Evolutionary conservation across 2,888 invertebrate genomes (phyloP).

Genomic region (Erebia aethiops): DNA sequence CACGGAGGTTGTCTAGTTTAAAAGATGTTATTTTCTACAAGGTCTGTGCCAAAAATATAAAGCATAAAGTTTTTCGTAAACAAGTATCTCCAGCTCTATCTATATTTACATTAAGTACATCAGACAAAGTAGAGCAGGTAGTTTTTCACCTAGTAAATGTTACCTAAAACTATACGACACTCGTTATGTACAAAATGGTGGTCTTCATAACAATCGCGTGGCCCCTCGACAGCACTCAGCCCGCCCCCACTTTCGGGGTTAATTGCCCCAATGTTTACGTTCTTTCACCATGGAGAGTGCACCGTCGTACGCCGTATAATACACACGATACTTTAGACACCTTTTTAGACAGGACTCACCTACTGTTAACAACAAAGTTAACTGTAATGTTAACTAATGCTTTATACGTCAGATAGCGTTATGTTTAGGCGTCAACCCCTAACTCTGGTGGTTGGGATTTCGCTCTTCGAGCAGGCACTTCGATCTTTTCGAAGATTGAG

Average conservation of each 20-base stretch:
- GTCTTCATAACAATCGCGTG: constrained; percentile 8
- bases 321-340: too few relatives aligned
- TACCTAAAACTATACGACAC: background rate
- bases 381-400: too few relatives aligned
- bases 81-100: too few relatives aligned
- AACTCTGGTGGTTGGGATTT: too few relatives aligned
- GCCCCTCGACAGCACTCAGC: constrained; percentile 28
- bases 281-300: constrained; percentile 77
- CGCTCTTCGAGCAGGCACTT: too few relatives aligned
- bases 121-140: too few relatives aligned
- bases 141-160: background rate
- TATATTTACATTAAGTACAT: too few relatives aligned
- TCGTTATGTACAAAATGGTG: background rate
- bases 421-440: too few relatives aligned
- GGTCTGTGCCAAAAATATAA: background rate
- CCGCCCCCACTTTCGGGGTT: constrained; percentile 36
- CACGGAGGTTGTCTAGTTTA: too few relatives aligned
- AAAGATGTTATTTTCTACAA: background rate
- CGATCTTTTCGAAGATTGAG: too few relatives aligned
- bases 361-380: background rate
- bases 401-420: too few relatives aligned
- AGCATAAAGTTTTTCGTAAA: too few relatives aligned
- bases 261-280: constrained; percentile 64
- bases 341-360: constrained; percentile 1
- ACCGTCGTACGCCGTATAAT: constrained; percentile 37